These are phyloP conservation scores for Cephalopterus ornatus DNA, from an alignment of 2,113 vertebrate species.

Conservation along the genomic window DNA sequence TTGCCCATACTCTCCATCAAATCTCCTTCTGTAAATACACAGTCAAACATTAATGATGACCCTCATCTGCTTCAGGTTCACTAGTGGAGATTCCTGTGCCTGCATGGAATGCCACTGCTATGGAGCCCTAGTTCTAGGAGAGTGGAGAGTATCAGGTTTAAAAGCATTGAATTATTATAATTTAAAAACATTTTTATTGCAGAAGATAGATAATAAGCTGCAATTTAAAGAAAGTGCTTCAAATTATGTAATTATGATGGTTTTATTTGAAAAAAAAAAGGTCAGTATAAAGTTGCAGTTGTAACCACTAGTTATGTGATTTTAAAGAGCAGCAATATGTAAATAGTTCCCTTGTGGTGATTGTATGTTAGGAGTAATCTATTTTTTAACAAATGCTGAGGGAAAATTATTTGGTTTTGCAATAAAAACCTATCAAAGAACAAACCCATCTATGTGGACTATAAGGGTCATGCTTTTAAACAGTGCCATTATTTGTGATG, in stretches of 20 bases:
- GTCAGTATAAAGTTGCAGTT: background rate
- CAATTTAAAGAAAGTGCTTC: background rate
- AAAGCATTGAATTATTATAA: background rate
- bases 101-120: conserved; percentile 17
- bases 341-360: background rate
- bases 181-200: background rate
- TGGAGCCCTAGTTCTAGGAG: background rate
- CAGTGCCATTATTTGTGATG: background rate
- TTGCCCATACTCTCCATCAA: background rate
- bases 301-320: background rate
- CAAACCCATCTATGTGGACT: background rate
- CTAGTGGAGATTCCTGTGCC: background rate
- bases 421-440: background rate
- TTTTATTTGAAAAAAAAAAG: background rate
- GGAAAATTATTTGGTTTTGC: background rate
- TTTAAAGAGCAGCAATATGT: background rate
- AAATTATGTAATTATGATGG: background rate
- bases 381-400: background rate
- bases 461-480: background rate
- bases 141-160: background rate
- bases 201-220: background rate
- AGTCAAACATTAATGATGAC: conserved; percentile 48
- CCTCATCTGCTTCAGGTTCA: conserved; percentile 29
- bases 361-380: background rate
- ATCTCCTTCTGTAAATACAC: conserved; percentile 30